Conservation (phyloP, 1,140 invertebrate species). For the Papilio helenus region DNA sequence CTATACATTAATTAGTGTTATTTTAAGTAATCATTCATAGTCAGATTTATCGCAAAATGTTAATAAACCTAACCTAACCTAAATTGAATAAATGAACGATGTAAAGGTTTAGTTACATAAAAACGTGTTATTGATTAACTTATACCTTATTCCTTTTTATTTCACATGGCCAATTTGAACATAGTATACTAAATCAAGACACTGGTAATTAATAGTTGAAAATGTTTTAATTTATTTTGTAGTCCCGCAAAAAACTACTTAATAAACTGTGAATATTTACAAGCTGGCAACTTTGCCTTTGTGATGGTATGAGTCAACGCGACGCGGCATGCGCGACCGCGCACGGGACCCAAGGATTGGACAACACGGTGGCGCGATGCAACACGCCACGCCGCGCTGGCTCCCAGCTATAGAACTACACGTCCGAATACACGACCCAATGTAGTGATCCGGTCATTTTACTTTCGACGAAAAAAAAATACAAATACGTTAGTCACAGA, state of each 20-base stretch:
- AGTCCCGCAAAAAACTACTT: not conserved
- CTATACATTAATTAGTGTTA: too few species aligned
- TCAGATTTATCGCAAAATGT: too few species aligned
- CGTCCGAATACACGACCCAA: slow-evolving; percentile 45
- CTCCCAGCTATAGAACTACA: slow-evolving; percentile 27
- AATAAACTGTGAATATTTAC: not conserved
- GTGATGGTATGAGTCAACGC: slow-evolving; percentile 27
- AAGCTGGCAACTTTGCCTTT: slow-evolving; percentile 22
- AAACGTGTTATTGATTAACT: too few species aligned
- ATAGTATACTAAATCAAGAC: too few species aligned
- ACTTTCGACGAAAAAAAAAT: slow-evolving; percentile 41
- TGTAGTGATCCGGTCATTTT: slow-evolving; percentile 46
- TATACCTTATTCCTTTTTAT: too few species aligned
- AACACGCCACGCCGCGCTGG: slow-evolving; percentile 61
- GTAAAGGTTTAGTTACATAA: too few species aligned
- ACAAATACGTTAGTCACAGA: not conserved
- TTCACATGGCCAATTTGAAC: too few species aligned
- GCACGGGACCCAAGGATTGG: slow-evolving; percentile 61
- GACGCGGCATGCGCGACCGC: slow-evolving; percentile 33
- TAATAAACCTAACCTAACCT: too few species aligned
- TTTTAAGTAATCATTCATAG: too few species aligned
- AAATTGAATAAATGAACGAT: too few species aligned
- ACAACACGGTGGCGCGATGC: slow-evolving; percentile 70
- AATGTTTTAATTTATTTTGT: not conserved
- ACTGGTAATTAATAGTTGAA: too few species aligned